Conservation (phyloP, 92 coral and sea anemone species). For the Siderastrea radians region DNA sequence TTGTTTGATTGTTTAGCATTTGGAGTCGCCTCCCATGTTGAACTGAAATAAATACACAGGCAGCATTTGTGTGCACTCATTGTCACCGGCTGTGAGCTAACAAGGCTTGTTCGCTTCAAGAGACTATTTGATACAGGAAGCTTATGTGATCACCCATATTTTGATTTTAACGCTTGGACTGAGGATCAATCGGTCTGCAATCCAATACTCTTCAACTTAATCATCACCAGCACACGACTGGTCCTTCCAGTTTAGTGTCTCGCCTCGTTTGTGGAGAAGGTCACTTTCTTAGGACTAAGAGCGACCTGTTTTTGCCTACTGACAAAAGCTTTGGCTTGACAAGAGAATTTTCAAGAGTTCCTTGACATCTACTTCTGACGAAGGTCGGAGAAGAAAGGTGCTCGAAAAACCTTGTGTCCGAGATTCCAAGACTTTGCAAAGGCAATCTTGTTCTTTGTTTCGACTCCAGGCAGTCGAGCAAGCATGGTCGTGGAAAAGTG, state of each 20-base stretch:
- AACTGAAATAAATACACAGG: background rate
- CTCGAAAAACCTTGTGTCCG: no score
- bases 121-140: background rate
- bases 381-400: no score
- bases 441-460: no score
- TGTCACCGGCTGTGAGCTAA: background rate
- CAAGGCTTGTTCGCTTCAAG: background rate
- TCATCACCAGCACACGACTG: background rate
- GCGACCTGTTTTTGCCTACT: background rate
- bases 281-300: background rate
- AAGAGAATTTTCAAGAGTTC: background rate
- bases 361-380: background rate
- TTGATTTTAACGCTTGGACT: constrained; percentile 29
- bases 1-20: constrained; percentile 29
- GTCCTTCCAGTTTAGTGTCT: background rate
- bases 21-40: constrained; percentile 9
- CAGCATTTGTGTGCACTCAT: background rate
- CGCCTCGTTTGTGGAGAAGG: background rate
- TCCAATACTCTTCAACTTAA: background rate
- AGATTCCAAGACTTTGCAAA: no score
- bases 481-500: constrained; percentile 16
- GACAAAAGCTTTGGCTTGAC: background rate
- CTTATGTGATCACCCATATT: constrained; percentile 24
- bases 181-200: constrained; percentile 16
- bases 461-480: no score